A percentile compares a stretch with the other conserved stretches of the same genome.
Evolutionary conservation across 2,113 vertebrate genomes (phyloP).

Genomic region (Haemorhous mexicanus): DNA sequence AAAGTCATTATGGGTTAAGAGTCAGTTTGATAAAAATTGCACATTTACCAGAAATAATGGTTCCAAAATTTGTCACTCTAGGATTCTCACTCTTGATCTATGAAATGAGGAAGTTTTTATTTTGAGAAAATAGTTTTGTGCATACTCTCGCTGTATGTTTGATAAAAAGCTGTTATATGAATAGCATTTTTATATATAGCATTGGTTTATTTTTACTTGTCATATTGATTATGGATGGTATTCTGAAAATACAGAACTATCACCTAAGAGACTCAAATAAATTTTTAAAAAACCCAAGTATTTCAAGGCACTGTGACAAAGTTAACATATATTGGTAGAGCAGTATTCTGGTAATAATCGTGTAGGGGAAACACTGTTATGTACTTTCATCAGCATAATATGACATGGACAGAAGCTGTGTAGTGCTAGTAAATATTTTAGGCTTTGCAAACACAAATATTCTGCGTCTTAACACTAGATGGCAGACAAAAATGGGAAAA

Average conservation of each 20-base stretch:
- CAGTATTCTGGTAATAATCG: not conserved
- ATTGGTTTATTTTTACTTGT: not conserved
- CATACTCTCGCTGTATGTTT: not conserved
- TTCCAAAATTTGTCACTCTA: not conserved
- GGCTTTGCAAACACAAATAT: not conserved
- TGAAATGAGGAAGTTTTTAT: not conserved
- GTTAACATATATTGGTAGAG: not conserved
- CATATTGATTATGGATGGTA: not conserved
- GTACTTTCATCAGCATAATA: not conserved
- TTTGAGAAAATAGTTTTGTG: not conserved
- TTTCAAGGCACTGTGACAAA: not conserved
- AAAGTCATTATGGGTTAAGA: not conserved
- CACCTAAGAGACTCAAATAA: not conserved
- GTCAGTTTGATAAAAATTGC: not conserved
- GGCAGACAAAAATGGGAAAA: constrained; percentile 63
- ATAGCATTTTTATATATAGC: not conserved
- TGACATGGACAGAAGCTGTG: not conserved
- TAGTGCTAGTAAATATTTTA: not conserved
- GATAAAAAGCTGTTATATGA: not conserved
- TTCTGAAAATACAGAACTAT: not conserved
- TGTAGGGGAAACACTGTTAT: not conserved
- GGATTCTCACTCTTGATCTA: not conserved
- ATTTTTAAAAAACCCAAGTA: fast-evolving
- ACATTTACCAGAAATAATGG: not conserved
- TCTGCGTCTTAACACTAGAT: constrained; percentile 58